Base-by-base conservation (phyloP, 2,888 invertebrate genomes). In the Dolichopus griseipennis region DNA sequence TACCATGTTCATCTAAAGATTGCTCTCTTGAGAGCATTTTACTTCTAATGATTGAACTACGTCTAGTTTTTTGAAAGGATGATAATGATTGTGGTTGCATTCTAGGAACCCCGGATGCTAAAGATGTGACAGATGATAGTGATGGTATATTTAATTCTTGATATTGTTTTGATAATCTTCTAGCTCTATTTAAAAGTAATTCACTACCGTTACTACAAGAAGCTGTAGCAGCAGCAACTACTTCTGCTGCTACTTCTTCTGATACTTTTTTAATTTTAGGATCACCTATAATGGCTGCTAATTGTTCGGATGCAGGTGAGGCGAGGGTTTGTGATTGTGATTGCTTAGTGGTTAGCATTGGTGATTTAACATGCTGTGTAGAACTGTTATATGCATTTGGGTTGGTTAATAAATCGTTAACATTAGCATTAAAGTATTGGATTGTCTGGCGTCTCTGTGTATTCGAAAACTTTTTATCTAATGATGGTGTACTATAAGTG, bases 401-500 rank as follows among this genome's bases (percentile, higher is more conserved):
- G 52, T 52, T 52, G 18, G 52, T 15, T 18, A 52, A 52, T 52
- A 52, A 52, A 18, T 52, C 52, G 18, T 52, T 52, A 52, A 52
- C 18, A 18, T 12, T 15, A 52, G 52, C 81, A 71, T 79, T 78
- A 67, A 81, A 79, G 70, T 80, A 80, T 68, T 82, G 81, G 7
- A 81, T 73, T 61, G 82, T 82, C 72, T 81, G 82, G 18, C 82
- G 78, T 15, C 82, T 76, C 68, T 75, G 77, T 12, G 75, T 75
- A 22, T 72, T 70, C 3, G 77, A 76, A 41, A 78, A 78, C 70
- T 80, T 80, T 69, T 80, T 81, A 52, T 82, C 82, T 72, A 81
- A 72, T 66, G 80, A 78, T 6, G 90, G 90, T 71, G 91, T 90
- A 79, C 90, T 90, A 82, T 92, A 93, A 43, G 89, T 91, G 80